These are phyloP conservation scores for Halichoeres trimaculatus DNA, from an alignment of 2,113 vertebrate genomes.

Conservation along the genomic window DNA sequence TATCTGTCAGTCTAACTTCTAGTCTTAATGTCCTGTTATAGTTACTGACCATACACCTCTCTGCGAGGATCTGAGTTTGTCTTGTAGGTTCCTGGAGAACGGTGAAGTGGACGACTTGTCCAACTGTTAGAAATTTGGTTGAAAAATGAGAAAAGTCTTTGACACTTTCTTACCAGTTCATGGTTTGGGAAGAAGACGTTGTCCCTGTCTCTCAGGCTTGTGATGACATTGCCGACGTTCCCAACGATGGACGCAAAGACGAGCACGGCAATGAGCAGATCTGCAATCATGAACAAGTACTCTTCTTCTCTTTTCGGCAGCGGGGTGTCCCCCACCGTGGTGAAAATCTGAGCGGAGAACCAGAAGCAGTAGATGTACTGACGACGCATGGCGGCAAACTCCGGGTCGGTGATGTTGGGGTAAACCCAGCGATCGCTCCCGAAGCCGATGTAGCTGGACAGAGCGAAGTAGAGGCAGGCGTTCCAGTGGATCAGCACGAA, in stretches of 20 bases:
- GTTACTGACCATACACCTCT: too few species aligned
- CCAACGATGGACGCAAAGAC: conserved; percentile 93
- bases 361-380: conserved; percentile 95
- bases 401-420: conserved; percentile 81
- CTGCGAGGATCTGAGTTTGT: too few species aligned
- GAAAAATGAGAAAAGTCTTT: not conserved
- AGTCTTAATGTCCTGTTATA: too few species aligned
- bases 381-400: conserved; percentile 79
- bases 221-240: conserved; percentile 87
- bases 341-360: conserved; percentile 90
- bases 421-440: conserved; percentile 90
- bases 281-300: conserved; percentile 88
- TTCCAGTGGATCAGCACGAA: conserved; percentile 93
- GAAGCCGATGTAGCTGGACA: conserved; percentile 88
- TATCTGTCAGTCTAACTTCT: too few species aligned
- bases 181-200: conserved; percentile 88
- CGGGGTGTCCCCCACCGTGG: conserved; percentile 89
- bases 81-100: too few species aligned
- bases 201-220: conserved; percentile 83
- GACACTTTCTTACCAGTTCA: conserved; percentile 79
- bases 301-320: conserved; percentile 84
- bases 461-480: conserved; percentile 90
- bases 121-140: too few species aligned
- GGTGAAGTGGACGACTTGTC: too few species aligned
- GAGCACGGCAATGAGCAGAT: conserved; percentile 92